A percentile compares a stretch with the other conserved stretches of the same genome.
Evolutionary conservation across 2,888 invertebrate species (phyloP).

Genomic region (Monoplex corrugatus): DNA sequence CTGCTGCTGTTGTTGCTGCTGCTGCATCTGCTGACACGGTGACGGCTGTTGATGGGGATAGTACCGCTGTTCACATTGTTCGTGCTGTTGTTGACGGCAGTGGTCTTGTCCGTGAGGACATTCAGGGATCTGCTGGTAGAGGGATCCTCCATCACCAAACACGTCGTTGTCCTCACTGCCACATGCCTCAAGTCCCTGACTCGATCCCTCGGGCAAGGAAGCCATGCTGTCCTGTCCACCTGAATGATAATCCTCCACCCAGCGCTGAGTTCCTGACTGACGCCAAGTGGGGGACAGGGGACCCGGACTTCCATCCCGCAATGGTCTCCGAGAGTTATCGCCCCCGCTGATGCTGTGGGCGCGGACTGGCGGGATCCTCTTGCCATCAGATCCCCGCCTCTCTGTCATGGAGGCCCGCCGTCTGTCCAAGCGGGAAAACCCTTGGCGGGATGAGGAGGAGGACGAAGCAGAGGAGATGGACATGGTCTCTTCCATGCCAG

Average conservation of each 20-base stretch:
- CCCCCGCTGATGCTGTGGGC: constrained; percentile 25
- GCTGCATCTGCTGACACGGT: not conserved
- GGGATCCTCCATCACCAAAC: constrained; percentile 24
- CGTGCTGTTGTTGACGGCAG: not conserved
- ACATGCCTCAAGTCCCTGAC: not conserved
- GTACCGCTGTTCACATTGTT: not conserved
- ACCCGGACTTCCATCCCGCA: constrained; percentile 17
- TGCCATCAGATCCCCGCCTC: constrained; percentile 52
- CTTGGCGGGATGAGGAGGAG: constrained; percentile 20
- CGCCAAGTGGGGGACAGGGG: constrained; percentile 39
- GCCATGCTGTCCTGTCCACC: not conserved
- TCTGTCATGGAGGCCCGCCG: constrained; percentile 58
- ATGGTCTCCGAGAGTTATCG: constrained; percentile 25
- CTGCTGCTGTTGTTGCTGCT: not conserved
- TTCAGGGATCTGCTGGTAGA: constrained; percentile 39
- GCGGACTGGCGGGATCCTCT: not conserved
- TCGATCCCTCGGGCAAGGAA: not conserved
- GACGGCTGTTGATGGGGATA: not conserved
- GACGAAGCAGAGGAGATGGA: constrained; percentile 48
- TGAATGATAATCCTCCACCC: constrained; percentile 40
- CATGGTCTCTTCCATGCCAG: constrained; percentile 62
- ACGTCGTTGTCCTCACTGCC: not conserved
- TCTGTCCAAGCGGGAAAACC: constrained; percentile 54
- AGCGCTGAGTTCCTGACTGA: constrained; percentile 38
- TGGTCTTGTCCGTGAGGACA: not conserved